Percentiles rank a stretch among this genome's conserved stretches.
These are phyloP conservation scores for Micronycteris hirsuta DNA, from an alignment of 2,113 vertebrate genomes.

Conservation along the genomic window DNA sequence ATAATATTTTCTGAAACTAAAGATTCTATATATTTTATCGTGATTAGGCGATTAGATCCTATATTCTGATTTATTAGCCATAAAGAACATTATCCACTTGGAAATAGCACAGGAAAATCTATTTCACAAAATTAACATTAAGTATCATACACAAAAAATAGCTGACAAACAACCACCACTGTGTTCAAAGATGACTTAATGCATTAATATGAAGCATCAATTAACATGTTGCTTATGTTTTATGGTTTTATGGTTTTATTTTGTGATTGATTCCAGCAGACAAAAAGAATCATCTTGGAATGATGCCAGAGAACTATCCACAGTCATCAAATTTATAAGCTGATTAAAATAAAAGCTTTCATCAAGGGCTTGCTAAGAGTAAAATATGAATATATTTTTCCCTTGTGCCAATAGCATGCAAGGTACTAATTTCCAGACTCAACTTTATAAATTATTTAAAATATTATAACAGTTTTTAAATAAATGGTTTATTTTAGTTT, in stretches of 20 bases:
- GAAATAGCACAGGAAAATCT: not conserved
- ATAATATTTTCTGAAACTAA: not conserved
- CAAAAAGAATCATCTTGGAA: not conserved
- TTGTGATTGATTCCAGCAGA: not conserved
- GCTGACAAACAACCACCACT: not conserved
- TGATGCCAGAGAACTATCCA: not conserved
- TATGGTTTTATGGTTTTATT: not conserved
- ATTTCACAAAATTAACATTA: conserved; percentile 3
- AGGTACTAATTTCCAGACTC: not conserved
- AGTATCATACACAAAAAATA: not conserved
- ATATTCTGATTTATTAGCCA: not conserved
- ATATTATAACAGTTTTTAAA: not conserved
- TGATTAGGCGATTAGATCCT: not conserved
- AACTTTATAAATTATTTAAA: not conserved
- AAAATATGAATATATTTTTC: not conserved
- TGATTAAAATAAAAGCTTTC: not conserved
- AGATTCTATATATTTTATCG: not conserved
- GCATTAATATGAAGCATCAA: not conserved
- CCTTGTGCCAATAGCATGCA: not conserved
- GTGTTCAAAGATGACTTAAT: not conserved
- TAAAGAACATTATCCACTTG: not conserved
- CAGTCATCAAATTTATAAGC: not conserved
- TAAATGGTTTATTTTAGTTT: not conserved
- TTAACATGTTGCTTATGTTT: not conserved
- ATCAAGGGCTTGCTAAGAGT: not conserved